Evolutionary conservation across 2,797 vertebrate genomes (phyloP), one percentile per base, ranked within the genome.

Genomic region (Miichthys miiuy): DNA sequence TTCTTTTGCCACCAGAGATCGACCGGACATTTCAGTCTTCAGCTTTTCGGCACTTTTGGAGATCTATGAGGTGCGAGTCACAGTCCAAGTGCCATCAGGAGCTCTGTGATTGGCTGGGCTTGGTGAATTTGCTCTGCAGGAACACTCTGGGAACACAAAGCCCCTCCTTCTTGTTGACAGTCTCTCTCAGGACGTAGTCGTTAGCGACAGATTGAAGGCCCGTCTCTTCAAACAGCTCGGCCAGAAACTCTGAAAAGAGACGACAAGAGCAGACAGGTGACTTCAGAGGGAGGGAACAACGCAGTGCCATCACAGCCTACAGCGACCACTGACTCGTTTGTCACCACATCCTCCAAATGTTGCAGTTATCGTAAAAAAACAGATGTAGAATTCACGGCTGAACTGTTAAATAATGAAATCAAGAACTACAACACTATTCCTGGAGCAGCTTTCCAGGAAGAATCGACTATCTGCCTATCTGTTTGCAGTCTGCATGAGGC

Each of bases 161-260:
- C 18, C 96, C 97, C 92, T 99, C 97, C 83, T 98, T 99, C 87
- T 96, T 98, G 78, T 99, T 99, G 72, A 99, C 95, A 0, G 97
- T 99, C 91, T 99, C 97, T 88, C 98, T 95, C 54, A 96, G 92
- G 79, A 99, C 96, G 4, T 98, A 99, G 71, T 98, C 96, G 21
- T 96, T 99, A 46, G 92, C 72, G 34, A 96, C 87, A 50, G 93
- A 90, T 14, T 93, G 93, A 41, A 96, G 97, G 25, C 97, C 97
- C 0, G 88, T 72, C 51, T 91, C 90, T 14, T 76, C 78, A 84
- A 98, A 98, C 73, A 99, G 95, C 83, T 89, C 89, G 13, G 93
- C 95, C 91, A 99, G 93, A 85, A 95, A 93, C 62, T 97, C 98
- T 99, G 89, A 4, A 89, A 74, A 81, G 17, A 77, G 44, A 69